Conservation (phyloP, 2,797 vertebrate species). For the Hylomyscus alleni region DNA sequence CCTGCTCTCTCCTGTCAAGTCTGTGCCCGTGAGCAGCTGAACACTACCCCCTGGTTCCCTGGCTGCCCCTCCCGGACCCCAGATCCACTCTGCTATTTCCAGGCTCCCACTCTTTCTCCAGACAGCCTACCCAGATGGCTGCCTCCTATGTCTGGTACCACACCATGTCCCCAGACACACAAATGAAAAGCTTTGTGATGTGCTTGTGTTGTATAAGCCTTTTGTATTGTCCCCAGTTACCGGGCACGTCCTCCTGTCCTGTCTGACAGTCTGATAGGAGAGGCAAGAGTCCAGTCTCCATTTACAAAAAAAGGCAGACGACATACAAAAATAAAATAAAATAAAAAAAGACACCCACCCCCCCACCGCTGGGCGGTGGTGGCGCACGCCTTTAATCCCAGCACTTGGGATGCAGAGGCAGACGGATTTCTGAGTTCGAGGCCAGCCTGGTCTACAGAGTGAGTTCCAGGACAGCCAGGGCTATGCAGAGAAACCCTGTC, state of each 20-base stretch:
- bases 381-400: too few species aligned
- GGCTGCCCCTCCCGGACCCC: background rate
- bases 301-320: background rate
- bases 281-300: background rate
- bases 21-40: slow-evolving; percentile 30
- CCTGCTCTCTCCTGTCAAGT: slow-evolving; percentile 33
- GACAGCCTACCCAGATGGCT: slow-evolving; percentile 14
- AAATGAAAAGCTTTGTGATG: slow-evolving; percentile 31
- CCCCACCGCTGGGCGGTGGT: too few species aligned
- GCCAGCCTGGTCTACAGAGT: too few species aligned
- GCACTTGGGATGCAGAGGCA: too few species aligned
- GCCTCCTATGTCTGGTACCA: background rate
- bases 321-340: background rate
- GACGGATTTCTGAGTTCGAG: too few species aligned
- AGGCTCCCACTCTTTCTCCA: slow-evolving; percentile 31
- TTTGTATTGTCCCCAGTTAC: slow-evolving; percentile 54
- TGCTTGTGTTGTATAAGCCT: background rate
- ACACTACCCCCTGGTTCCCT: background rate
- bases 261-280: background rate
- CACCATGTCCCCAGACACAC: background rate
- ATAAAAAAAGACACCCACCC: too few species aligned
- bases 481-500: too few species aligned
- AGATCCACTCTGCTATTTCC: background rate
- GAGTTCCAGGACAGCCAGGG: too few species aligned
- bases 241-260: background rate